These are phyloP conservation scores for Magallana nippona DNA, from an alignment of 2,888 invertebrate species.

Conservation along the genomic window DNA sequence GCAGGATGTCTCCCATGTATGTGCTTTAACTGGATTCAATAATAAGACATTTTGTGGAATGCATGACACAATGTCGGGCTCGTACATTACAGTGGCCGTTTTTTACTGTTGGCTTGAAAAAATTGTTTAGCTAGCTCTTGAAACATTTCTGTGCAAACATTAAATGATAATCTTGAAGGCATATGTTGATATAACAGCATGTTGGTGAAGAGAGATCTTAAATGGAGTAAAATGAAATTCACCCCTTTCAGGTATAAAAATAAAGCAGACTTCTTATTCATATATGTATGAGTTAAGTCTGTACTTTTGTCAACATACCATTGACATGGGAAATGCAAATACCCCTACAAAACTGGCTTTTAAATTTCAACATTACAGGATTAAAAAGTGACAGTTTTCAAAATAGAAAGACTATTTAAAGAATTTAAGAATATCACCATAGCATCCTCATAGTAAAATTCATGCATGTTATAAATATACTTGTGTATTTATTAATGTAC, in stretches of 20 bases:
- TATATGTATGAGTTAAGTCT: no score
- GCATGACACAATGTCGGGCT: background rate
- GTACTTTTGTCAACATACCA: no score
- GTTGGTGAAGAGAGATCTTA: background rate
- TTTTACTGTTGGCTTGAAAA: background rate
- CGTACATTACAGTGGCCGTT: background rate
- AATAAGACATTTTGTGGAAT: conserved; percentile 1
- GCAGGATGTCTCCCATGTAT: background rate
- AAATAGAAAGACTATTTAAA: background rate
- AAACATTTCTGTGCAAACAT: background rate
- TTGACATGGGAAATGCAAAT: no score
- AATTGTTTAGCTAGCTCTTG: conserved; percentile 8
- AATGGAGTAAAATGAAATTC: background rate
- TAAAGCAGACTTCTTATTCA: no score
- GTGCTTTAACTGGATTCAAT: background rate
- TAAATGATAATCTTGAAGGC: background rate
- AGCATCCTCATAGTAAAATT: no score
- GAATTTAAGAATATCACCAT: no score
- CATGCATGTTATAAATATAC: no score
- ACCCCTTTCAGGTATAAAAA: background rate
- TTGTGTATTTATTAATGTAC: no score
- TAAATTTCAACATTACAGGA: no score
- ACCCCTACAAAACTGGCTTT: no score
- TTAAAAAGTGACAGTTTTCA: no score
- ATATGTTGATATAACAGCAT: conserved; percentile 4